A percentile compares a stretch with the other conserved stretches of the same genome.
Conservation (phyloP, 1,140 invertebrate genomes). For the Semibalanus balanoides region DNA sequence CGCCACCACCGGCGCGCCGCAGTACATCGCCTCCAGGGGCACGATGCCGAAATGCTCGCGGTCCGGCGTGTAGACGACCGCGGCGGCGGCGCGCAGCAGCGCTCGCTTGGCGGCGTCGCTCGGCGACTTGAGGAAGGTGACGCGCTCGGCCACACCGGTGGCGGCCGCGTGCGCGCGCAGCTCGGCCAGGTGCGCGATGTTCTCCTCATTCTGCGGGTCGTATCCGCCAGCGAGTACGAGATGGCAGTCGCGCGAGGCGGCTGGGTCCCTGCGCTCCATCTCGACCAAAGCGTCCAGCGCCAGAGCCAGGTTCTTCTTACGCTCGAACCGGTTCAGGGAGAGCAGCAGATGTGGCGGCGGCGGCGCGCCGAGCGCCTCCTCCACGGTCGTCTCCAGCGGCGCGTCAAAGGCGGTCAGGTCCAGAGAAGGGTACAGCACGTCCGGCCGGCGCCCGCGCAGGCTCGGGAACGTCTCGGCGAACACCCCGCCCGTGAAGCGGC, state of each 20-base stretch:
- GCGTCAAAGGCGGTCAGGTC: constrained; percentile 59
- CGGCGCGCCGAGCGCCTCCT: not conserved
- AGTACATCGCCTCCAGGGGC: constrained; percentile 96
- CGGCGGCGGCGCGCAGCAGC: constrained; percentile 54
- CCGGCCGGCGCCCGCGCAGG: constrained; percentile 32
- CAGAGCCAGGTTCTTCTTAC: constrained; percentile 84
- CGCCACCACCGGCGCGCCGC: constrained; percentile 81
- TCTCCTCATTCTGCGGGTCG: constrained; percentile 76
- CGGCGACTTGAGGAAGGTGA: constrained; percentile 75
- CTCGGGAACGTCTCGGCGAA: constrained; percentile 63
- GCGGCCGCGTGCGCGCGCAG: constrained; percentile 47
- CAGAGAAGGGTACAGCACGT: constrained; percentile 88
- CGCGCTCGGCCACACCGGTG: constrained; percentile 51
- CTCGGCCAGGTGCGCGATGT: constrained; percentile 73
- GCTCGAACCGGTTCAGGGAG: constrained; percentile 94
- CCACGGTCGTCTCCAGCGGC: constrained; percentile 3
- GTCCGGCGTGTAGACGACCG: constrained; percentile 85
- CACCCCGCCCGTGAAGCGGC: constrained; percentile 70
- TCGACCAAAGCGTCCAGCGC: constrained; percentile 53
- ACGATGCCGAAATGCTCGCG: constrained; percentile 99
- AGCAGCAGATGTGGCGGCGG: constrained; percentile 44
- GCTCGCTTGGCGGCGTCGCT: constrained; percentile 68
- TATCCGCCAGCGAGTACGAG: constrained; percentile 95
- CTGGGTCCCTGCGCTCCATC: not conserved
- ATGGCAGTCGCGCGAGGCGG: constrained; percentile 35